Conservation (phyloP, 2,888 invertebrate genomes). For the Ryuthela nishihirai region DNA sequence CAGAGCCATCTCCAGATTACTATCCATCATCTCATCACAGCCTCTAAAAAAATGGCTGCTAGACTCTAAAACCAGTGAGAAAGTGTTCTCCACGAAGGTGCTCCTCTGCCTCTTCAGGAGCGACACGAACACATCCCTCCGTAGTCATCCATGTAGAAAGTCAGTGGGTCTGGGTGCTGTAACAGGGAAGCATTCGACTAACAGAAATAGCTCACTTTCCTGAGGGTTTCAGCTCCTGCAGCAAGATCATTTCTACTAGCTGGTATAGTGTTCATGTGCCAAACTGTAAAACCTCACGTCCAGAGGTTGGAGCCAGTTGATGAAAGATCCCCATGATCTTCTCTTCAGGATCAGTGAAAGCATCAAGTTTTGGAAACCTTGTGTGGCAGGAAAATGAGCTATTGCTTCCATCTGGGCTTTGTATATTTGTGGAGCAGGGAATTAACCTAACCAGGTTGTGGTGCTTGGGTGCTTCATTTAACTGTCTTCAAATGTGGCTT, state of each 20-base stretch:
- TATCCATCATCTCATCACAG: conserved; percentile 47
- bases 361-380: conserved; percentile 16
- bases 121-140: background rate
- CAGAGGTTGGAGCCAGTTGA: too few species aligned
- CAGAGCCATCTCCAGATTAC: conserved; percentile 79
- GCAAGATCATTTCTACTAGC: conserved; percentile 23
- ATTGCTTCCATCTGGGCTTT: conserved; percentile 29
- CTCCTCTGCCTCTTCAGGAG: too few species aligned
- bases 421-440: conserved; percentile 22
- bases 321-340: too few species aligned
- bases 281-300: too few species aligned
- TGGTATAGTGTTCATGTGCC: conserved; percentile 38
- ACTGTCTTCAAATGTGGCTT: conserved; percentile 30
- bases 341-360: conserved; percentile 3
- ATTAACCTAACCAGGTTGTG: conserved; percentile 28
- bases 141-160: background rate
- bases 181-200: background rate
- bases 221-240: conserved; percentile 12
- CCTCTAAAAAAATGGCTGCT: conserved; percentile 24
- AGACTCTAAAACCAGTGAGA: too few species aligned
- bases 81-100: too few species aligned
- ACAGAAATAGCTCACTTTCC: conserved; percentile 36
- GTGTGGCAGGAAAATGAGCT: conserved; percentile 26
- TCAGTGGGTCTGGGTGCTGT: background rate
- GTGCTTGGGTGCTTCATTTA: conserved; percentile 21